Base-by-base conservation (phyloP, 2,113 vertebrate genomes). In the Scomber scombrus region DNA sequence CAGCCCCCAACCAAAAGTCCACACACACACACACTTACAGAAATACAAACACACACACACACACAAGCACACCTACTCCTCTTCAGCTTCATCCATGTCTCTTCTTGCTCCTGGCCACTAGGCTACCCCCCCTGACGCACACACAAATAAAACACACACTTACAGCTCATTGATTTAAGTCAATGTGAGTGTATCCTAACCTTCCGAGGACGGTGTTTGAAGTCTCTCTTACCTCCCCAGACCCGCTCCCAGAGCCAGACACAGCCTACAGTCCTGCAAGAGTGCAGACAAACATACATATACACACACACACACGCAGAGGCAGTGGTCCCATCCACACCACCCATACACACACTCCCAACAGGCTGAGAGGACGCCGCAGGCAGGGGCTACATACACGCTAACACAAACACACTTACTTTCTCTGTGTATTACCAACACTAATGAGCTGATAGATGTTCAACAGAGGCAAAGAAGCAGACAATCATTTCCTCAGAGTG, bases 401-500 rank as follows among this genome's bases (percentile, higher is more conserved):
- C 75, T 89, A 76, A 77, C 67, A 85, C 72, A 82, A 74, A 86
- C 78, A 88, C 83, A 92, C 90, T 84, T 82, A 78, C 77, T 86
- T 87, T 91, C 88, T 92, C 88, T 90, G 86, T 93, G 89, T 88
- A 93, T 92, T 91, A 94, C 72, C 84, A 85, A 71, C 89, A 86
- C 88, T 95, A 95, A 95, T 94, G 93, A 95, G 92, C 94, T 91
- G 91, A 93, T 90, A 94, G 90, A 92, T 92, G 94, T 93, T 92
- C 80, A 88, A 93, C 88, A 77, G 85, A 90, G 85, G 85, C 86
- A 88, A 87, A 91, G 85, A 90, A 88, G 85, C 87, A 90, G 86
- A 82, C 87, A 91, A 89, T 91, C 70, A 91, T 86, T 91, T 92
- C 83, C 90, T 91, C 77, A 64, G 91, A 93, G 86, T 85, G 73